Evolutionary conservation across 2,888 invertebrate species (phyloP).

Genomic region (Pediacus dermestoides): DNA sequence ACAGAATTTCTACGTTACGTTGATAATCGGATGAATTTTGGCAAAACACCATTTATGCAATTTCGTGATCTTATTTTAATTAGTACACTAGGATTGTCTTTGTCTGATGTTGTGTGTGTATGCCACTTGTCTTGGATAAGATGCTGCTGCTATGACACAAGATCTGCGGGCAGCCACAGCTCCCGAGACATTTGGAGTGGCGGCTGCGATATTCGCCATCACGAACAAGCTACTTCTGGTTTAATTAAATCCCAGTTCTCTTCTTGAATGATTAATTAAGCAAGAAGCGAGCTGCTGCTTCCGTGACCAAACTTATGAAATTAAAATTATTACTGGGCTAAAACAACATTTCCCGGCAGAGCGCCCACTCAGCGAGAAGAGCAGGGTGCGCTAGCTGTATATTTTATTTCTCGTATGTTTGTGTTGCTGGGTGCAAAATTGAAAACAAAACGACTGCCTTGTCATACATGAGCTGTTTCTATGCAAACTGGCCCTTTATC

Average conservation of each 20-base stretch:
- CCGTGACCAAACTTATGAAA: constrained; percentile 39
- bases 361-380: background rate
- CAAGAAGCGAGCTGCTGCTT: constrained; percentile 34
- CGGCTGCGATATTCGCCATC: constrained; percentile 43
- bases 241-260: constrained; percentile 46
- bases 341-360: background rate
- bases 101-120: too few species aligned
- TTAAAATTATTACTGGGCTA: constrained; percentile 34
- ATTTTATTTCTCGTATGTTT: constrained; percentile 4
- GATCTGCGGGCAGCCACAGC: constrained; percentile 20
- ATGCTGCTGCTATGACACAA: background rate
- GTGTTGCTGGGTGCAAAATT: constrained; percentile 23
- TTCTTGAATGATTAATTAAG: constrained; percentile 46
- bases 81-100: too few species aligned
- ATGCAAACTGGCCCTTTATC: constrained; percentile 33
- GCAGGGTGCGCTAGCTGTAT: too few species aligned
- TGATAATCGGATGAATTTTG: too few species aligned
- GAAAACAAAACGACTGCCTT: constrained; percentile 23
- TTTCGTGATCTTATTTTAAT: too few species aligned
- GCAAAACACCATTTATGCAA: too few species aligned
- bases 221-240: constrained; percentile 47
- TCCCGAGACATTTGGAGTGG: constrained; percentile 33
- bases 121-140: too few species aligned
- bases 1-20: too few species aligned
- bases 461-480: constrained; percentile 25